Evolutionary conservation across 1,140 invertebrate genomes (phyloP), one percentile per base, ranked within the genome.

Genomic region (Lutraria rhynchaena): DNA sequence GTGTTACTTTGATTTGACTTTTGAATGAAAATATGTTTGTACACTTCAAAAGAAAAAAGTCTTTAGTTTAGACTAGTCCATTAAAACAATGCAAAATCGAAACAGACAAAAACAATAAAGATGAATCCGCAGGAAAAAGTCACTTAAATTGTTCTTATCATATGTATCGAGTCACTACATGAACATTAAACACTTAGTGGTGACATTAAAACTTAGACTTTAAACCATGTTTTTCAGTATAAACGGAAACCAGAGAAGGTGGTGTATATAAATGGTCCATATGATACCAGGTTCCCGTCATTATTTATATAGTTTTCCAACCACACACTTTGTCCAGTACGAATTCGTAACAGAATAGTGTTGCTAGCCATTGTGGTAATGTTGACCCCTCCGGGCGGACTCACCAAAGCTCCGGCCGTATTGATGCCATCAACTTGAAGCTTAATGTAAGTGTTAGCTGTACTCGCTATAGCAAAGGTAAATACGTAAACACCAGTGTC

Each of bases 241-340:
- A 63, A 33, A 9, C 3, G 33, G 19, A 31, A 27, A 63, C 60
- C 60, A 11, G 60, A 63, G 35, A 63, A 63, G 27, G 60, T 31
- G 0, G 33, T 37, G 33, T 7, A 37, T 27, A 27, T 27, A 13
- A n/a, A 63, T 19, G n/a, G n/a, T n/a, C 35, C n/a, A 63, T 15
- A 29, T 33, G 60, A 63, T 17, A 37, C 35, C 5, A 63, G n/a
- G 3, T 7, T 22, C 19, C 24, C 60, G 15, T 63, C 29, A n/a
- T 35, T 35, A 22, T 63, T 63, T 35, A 33, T n/a, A 35, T 63
- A 63, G 27, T 37, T n/a, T 15, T 63, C 60, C 7, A 63, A 19
- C 60, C 60, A 63, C 19, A 63, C 60, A 31, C 24, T 31, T n/a
- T 63, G 60, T 33, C 60, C 60, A 29, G n/a, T 9, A 33, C 35